Percentiles rank a stretch among this genome's conserved stretches.
phyloP scores from a whole-genome alignment of 2,113 vertebrate species.

The Scartelaos histophorus region DNA sequence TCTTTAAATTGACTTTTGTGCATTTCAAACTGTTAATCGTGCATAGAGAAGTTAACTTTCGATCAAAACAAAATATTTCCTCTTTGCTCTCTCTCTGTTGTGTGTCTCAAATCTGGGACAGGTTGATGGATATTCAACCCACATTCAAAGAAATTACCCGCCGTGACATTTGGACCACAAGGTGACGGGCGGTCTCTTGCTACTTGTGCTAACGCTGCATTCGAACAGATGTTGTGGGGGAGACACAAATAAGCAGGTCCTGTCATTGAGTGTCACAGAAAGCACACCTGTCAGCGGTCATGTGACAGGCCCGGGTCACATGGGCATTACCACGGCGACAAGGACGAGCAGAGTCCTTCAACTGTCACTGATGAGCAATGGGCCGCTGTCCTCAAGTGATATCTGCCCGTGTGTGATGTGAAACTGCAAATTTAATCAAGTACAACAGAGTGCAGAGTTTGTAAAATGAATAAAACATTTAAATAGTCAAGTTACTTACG shows the following conservation, averaged over 20 bases:
- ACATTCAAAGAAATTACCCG: background rate
- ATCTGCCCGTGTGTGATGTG: background rate
- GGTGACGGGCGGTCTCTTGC: conserved; percentile 20
- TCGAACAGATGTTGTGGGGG: conserved; percentile 57
- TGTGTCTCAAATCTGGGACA: background rate
- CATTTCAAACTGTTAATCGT: background rate
- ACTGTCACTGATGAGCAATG: conserved; percentile 1
- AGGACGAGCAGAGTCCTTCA: conserved; percentile 27
- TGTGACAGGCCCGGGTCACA: conserved; percentile 48
- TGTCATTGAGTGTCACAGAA: conserved; percentile 58
- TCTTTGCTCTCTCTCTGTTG: background rate
- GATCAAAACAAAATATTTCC: background rate
- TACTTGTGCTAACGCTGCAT: conserved; percentile 30
- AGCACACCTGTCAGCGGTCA: conserved; percentile 60
- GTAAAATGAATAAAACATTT: background rate
- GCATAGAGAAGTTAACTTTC: background rate
- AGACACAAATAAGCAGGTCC: conserved; percentile 57
- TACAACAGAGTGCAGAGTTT: background rate
- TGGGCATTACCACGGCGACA: conserved; percentile 12
- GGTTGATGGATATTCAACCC: conserved; percentile 2
- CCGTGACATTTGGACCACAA: conserved; percentile 9
- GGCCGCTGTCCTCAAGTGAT: background rate
- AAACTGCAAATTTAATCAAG: background rate
- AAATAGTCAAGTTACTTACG: no score
- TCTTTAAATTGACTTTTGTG: no score